These are phyloP conservation scores for Rhagologus leucostigma DNA, from an alignment of 2,113 vertebrate genomes.

Conservation along the genomic window DNA sequence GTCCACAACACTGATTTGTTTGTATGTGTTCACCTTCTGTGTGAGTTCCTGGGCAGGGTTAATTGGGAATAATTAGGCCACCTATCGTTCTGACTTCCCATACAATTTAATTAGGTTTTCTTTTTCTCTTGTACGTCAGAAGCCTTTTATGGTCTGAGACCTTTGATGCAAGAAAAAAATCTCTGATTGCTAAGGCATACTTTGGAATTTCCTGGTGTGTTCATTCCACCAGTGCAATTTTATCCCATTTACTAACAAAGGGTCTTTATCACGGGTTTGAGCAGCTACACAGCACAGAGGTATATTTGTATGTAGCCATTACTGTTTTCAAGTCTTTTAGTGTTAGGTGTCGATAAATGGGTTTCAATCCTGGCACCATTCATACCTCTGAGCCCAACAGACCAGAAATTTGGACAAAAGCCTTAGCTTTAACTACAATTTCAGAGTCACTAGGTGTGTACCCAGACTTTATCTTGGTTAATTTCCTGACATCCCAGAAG, in stretches of 20 bases:
- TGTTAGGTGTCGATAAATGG: not conserved
- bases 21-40: not conserved
- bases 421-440: not conserved
- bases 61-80: conserved; percentile 1
- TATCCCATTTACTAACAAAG: not conserved
- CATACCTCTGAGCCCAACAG: not conserved
- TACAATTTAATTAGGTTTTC: conserved; percentile 22
- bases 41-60: not conserved
- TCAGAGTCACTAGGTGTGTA: not conserved
- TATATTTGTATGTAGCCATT: not conserved
- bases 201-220: not conserved
- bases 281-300: not conserved
- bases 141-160: not conserved
- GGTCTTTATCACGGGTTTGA: not conserved
- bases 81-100: not conserved
- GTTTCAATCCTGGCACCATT: not conserved
- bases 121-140: not conserved
- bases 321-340: not conserved
- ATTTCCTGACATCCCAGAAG: not conserved
- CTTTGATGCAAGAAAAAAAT: not conserved
- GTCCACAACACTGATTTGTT: not conserved
- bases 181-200: not conserved
- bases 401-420: not conserved
- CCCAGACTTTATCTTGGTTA: not conserved
- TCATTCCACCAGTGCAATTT: not conserved